A percentile compares a stretch with the other conserved stretches of the same genome.
Conservation (phyloP, 2,113 vertebrate species). For the Chlorodrepanis virens region DNA sequence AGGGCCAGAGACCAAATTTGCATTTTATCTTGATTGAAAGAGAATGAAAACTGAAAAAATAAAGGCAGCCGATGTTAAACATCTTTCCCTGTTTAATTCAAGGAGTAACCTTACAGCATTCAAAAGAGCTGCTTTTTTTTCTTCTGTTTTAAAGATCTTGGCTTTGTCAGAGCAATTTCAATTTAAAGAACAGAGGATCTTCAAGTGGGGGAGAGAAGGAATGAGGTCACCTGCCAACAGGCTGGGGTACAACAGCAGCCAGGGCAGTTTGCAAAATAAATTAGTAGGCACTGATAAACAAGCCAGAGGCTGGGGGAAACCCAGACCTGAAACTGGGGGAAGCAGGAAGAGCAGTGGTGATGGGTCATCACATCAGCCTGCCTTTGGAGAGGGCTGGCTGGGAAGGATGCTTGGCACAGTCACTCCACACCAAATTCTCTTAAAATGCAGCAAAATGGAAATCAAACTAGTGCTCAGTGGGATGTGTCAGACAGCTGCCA, state of each 20-base stretch:
- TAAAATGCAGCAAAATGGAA: background rate
- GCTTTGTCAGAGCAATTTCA: background rate
- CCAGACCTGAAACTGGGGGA: background rate
- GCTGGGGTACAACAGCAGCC: background rate
- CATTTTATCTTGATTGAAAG: constrained; percentile 62
- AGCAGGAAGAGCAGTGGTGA: background rate
- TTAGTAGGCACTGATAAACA: background rate
- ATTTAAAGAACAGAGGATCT: background rate
- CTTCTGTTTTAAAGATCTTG: background rate
- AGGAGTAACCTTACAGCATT: constrained; percentile 5
- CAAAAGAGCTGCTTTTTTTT: background rate
- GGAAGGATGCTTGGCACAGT: background rate
- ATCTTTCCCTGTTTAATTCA: constrained; percentile 29
- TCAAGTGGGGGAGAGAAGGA: background rate
- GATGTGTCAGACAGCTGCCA: background rate
- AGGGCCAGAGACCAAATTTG: constrained; percentile 41
- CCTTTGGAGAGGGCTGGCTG: background rate
- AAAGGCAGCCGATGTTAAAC: background rate
- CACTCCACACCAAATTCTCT: background rate
- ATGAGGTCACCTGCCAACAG: background rate
- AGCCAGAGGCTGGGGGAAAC: background rate
- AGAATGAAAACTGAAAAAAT: constrained; percentile 36
- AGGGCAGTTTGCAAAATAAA: background rate
- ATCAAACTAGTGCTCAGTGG: background rate
- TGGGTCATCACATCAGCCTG: accelerated